Evolutionary conservation across 1,140 invertebrate species (phyloP).

Genomic region (Thalassaphorura encarpata): DNA sequence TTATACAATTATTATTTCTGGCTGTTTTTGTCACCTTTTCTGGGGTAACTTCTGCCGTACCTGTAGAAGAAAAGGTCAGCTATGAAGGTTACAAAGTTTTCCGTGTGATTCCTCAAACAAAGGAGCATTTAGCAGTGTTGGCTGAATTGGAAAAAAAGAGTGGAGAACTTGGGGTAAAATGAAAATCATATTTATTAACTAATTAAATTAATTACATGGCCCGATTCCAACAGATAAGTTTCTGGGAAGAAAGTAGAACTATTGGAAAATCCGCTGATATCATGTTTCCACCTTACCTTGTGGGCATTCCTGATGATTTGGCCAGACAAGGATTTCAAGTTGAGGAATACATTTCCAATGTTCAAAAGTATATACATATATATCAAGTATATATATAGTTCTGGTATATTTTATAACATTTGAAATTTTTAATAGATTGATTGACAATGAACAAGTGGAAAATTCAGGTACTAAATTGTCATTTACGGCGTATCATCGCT

Average conservation of each 20-base stretch:
- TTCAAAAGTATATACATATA: not conserved
- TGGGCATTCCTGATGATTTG: not conserved
- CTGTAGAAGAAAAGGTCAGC: not conserved
- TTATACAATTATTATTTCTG: too few relatives aligned
- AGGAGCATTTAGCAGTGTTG: not conserved
- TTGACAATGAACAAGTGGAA: not conserved
- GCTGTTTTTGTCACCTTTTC: too few relatives aligned
- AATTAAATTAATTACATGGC: not conserved
- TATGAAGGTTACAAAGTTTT: constrained; percentile 2
- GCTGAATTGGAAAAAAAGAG: not conserved
- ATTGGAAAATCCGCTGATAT: not conserved
- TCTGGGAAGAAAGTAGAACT: not conserved
- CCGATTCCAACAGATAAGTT: not conserved
- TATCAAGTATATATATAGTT: not conserved
- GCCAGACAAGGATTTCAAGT: not conserved
- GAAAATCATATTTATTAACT: not conserved
- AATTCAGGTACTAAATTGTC: not conserved
- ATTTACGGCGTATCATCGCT: not conserved
- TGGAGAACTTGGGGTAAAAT: not conserved
- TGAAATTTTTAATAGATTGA: not conserved
- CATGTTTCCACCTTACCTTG: not conserved
- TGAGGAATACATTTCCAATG: not conserved
- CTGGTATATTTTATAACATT: not conserved
- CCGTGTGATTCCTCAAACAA: not conserved
- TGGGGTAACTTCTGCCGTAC: too few relatives aligned